Base-by-base conservation (phyloP, 1,140 invertebrate genomes). In the Tetramorium alpestre region DNA sequence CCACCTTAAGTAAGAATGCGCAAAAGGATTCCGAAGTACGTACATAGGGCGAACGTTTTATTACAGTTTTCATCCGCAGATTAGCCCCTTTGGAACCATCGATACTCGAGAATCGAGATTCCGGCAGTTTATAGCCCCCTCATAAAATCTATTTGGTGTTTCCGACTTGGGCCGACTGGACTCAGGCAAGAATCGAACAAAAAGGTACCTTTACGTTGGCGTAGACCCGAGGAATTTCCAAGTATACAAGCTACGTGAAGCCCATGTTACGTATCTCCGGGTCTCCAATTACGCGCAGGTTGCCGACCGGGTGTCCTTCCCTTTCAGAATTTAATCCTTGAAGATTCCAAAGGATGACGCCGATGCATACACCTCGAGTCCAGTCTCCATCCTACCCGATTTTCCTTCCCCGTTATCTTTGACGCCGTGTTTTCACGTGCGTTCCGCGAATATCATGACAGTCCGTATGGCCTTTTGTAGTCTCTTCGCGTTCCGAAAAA, bases 31-130 rank as follows among this genome's bases (percentile, higher is more conserved):
- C 64, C 85, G 47, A 64, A 89, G 58, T 89, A 85, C 80, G 73
- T 86, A 70, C 86, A 44, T 41, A 49, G 78, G 58, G 1, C 41
- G 65, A 54, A 86, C 89, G 90, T 93, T 93, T 93, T 93, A 93
- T 93, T 93, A 93, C 92, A 93, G 91, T 93, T 93, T 93, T 92
- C 92, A 93, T 92, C 92, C 91, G 89, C 90, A 92, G 93, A 93
- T 93, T 93, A 93, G 92, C 89, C 93, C 92, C 92, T 93, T 93
- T 93, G 91, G 93, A 93, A 91, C 87, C 90, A 91, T 92, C 91
- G 92, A 93, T 91, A 91, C 87, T 89, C 91, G 89, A 78, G 76
- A 65, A 78, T 67, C 73, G 73, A 76, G 73, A 93, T 93, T 88
- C 89, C 80, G 73, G 86, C 49, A 73, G 65, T 78, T 93, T 93